Base-by-base conservation (phyloP, 2,888 invertebrate genomes). In the Drosophila merina region DNA sequence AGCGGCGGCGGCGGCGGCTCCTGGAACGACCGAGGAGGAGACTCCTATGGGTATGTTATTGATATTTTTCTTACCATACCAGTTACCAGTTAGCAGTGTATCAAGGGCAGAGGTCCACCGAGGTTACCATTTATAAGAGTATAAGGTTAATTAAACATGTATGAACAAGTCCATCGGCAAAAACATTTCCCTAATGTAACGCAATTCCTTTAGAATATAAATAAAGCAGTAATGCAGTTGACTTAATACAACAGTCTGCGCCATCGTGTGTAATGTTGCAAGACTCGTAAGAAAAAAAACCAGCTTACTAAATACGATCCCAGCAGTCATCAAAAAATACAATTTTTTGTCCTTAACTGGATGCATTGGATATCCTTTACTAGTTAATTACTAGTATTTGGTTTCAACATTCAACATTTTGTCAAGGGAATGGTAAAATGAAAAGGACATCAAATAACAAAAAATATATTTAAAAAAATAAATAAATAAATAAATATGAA, bases 11-110 rank as follows among this genome's bases (percentile, higher is more conserved):
- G 86, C 8, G 88, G 89, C 57, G 87, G 85, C 8, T 84, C 89
- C 4, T 81, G 90, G 73, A 77, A 80, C 56, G 86, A 89, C 58
- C 74, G 90, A 67, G 75, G 88, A 57, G 74, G 89, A 63, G 86
- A 87, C 40, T 88, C 89, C 10, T 90, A 90, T 76, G 90, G 91
- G 91, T 91, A 91, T 87, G 91, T 90, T 81, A 84, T 73, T 55
- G 25, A 45, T 25, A 20, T 59, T 33, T 20, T 20, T 72, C 38
- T 57, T 30, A 5, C 20, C 31, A 25, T 30, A 52, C 33, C 2
- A 47, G 20, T 57, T 30, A 5, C 20, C 31, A 25, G 20, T 20
- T 30, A 52, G 30, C 2, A 47, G 38, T 50, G 64, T 48, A 44
- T 36, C 28, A 48, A 30, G 67, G 49, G 44, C 66, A 73, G 54